Conservation (phyloP, 2,888 invertebrate species). For the Masnerella sp. region DNA sequence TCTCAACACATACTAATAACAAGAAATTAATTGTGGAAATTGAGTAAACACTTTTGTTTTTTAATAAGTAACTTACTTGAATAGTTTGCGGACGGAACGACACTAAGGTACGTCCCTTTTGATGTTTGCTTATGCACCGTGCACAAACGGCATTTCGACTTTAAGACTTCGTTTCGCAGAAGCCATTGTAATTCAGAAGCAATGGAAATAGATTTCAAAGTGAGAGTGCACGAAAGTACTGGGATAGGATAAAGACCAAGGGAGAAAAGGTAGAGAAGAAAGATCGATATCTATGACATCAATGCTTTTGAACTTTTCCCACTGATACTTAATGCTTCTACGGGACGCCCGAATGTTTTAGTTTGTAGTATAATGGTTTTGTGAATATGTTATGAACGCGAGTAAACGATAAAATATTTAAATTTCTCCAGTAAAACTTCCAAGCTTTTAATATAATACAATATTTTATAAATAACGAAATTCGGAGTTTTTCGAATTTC, state of each 20-base stretch:
- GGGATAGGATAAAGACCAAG: conserved; percentile 38
- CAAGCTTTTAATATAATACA: too few relatives aligned
- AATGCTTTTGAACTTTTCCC: conserved; percentile 68
- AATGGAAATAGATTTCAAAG: conserved; percentile 64
- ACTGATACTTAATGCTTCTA: conserved; percentile 65
- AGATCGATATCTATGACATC: conserved; percentile 67
- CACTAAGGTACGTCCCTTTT: conserved; percentile 57
- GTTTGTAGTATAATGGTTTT: conserved; percentile 53
- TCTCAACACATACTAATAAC: neutral
- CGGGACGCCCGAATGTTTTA: conserved; percentile 50
- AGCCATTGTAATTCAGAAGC: conserved; percentile 68
- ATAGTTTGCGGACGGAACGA: conserved; percentile 55
- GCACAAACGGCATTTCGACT: conserved; percentile 65
- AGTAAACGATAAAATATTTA: conserved; percentile 16
- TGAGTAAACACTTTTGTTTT: conserved; percentile 44
- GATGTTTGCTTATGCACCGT: conserved; percentile 65
- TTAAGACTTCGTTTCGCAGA: conserved; percentile 63
- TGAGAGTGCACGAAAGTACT: conserved; percentile 55
- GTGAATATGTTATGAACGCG: too few relatives aligned
- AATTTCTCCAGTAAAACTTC: too few relatives aligned
- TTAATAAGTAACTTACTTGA: conserved; percentile 48
- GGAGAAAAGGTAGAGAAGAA: conserved; percentile 40
- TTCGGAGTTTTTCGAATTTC: too few relatives aligned
- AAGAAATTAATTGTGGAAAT: neutral
- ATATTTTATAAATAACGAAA: too few relatives aligned